phyloP scores from a whole-genome alignment of 64 coral and sea anemone genomes.

The Cladopsammia gracilis region DNA sequence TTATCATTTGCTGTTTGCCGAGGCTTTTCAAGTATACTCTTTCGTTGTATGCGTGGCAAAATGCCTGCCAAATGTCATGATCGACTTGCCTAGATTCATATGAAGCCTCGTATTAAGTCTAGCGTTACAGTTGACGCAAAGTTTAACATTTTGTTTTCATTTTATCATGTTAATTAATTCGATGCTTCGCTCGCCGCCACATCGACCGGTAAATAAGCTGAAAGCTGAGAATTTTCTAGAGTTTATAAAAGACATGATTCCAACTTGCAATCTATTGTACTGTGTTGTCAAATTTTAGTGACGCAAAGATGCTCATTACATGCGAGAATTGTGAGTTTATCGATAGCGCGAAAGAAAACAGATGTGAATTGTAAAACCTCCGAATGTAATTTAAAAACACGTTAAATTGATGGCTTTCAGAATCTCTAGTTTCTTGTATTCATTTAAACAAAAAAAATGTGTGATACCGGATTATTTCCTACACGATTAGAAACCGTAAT shows the following conservation, averaged over 20 bases:
- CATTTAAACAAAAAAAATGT: neutral
- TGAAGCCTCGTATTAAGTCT: neutral
- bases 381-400: neutral
- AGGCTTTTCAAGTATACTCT: neutral
- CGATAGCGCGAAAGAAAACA: neutral
- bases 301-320: neutral
- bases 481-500: neutral
- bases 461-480: neutral
- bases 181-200: neutral
- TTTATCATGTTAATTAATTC: neutral
- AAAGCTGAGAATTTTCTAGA: neutral
- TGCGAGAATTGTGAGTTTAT: neutral
- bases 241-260: neutral
- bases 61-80: neutral
- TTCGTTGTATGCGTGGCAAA: slow-evolving; percentile 8
- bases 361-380: neutral
- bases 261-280: neutral
- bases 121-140: neutral
- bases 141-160: neutral
- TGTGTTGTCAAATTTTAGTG: neutral
- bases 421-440: neutral
- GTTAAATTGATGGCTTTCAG: neutral
- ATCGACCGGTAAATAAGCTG: neutral
- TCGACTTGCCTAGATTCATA: neutral
- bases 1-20: neutral